These are phyloP conservation scores for Crocallis elinguaria DNA, from an alignment of 2,888 invertebrate species.

Conservation along the genomic window DNA sequence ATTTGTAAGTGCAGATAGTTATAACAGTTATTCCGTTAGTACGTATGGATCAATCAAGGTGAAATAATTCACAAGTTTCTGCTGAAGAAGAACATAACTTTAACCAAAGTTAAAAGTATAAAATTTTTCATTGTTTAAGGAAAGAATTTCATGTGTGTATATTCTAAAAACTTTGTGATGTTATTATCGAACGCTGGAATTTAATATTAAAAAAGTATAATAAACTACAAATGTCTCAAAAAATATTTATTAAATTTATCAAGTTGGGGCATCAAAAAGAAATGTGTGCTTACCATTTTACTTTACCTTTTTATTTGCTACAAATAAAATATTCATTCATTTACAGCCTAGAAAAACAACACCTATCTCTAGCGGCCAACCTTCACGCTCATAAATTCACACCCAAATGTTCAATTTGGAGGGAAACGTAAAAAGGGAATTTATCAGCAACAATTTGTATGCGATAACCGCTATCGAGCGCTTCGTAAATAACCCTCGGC, in stretches of 20 bases:
- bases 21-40: slow-evolving; percentile 30
- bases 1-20: slow-evolving; percentile 17
- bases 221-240: too few relatives aligned
- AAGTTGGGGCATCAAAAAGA: too few relatives aligned
- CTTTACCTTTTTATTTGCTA: not conserved
- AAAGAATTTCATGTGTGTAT: too few relatives aligned
- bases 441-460: slow-evolving; percentile 37
- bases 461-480: slow-evolving; percentile 35
- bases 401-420: slow-evolving; percentile 29
- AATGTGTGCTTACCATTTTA: not conserved
- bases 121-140: too few relatives aligned
- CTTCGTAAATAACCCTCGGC: slow-evolving; percentile 33
- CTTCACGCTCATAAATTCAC: slow-evolving; percentile 22
- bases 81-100: not conserved
- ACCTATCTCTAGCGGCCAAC: slow-evolving; percentile 21
- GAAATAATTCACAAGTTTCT: not conserved
- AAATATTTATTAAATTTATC: too few relatives aligned
- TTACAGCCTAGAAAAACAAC: slow-evolving; percentile 18
- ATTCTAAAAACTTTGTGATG: too few relatives aligned
- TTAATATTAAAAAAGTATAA: too few relatives aligned
- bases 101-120: too few relatives aligned
- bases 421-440: slow-evolving; percentile 29
- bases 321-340: slow-evolving; percentile 20
- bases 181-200: too few relatives aligned
- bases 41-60: slow-evolving; percentile 14